A percentile compares a stretch with the other conserved stretches of the same genome.
Evolutionary conservation across 2,888 invertebrate genomes (phyloP).

Genomic region (Phengaris alcon): DNA sequence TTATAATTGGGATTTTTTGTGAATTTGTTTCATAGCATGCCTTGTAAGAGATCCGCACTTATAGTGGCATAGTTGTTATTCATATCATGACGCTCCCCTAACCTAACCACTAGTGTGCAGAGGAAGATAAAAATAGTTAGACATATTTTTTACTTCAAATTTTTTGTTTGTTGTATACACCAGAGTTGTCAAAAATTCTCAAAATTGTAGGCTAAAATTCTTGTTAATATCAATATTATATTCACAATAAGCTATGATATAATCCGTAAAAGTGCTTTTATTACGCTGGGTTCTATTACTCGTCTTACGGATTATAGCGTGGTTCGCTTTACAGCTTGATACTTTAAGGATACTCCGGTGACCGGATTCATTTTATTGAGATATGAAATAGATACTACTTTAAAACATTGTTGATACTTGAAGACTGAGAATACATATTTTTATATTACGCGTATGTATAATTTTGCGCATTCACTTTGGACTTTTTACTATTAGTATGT

Average conservation of each 20-base stretch:
- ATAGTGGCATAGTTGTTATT: no score
- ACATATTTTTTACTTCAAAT: no score
- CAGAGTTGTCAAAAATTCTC: neutral
- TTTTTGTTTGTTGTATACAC: neutral
- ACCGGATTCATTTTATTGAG: conserved; percentile 10
- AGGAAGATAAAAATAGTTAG: no score
- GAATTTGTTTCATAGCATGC: neutral
- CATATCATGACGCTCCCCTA: no score
- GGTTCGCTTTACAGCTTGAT: conserved; percentile 21
- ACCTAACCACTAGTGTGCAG: no score
- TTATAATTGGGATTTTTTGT: neutral
- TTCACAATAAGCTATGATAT: neutral
- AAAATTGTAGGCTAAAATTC: neutral
- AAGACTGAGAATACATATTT: neutral
- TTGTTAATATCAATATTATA: neutral
- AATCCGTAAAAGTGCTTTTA: conserved; percentile 10
- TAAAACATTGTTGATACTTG: neutral
- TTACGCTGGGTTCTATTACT: conserved; percentile 11
- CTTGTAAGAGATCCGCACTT: no score
- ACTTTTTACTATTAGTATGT: no score
- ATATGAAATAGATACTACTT: neutral
- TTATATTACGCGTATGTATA: neutral
- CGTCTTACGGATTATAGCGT: conserved; percentile 15
- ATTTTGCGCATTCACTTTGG: no score
- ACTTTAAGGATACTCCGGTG: neutral